Conservation (phyloP, 92 coral and sea anemone species). For the Umimayanthus chanpuru region DNA sequence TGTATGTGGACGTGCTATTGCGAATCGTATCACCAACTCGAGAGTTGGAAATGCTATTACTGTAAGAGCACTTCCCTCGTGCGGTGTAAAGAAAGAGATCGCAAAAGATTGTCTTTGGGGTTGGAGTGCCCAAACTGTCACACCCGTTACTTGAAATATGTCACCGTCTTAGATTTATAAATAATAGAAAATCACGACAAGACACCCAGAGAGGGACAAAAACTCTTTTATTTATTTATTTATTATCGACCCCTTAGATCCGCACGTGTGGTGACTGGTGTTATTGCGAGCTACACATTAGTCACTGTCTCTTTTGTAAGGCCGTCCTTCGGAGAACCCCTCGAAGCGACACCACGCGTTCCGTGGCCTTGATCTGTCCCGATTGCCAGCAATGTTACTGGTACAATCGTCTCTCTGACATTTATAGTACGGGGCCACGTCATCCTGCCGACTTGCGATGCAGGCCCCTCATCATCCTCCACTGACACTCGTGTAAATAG, state of each 20-base stretch:
- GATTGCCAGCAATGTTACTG: no score
- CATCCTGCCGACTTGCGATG: no score
- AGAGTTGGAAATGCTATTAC: slow-evolving; percentile 1
- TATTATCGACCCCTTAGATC: background rate
- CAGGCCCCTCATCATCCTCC: no score
- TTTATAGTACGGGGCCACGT: no score
- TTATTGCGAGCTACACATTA: background rate
- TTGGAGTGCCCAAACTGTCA: background rate
- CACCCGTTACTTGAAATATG: background rate
- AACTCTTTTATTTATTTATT: background rate
- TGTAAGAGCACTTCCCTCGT: slow-evolving; percentile 18
- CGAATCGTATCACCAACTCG: slow-evolving; percentile 9
- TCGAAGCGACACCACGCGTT: no score
- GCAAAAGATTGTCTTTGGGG: background rate
- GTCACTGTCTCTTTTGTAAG: no score
- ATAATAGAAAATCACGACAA: background rate
- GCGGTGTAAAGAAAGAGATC: background rate
- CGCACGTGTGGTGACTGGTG: background rate
- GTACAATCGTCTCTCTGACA: no score
- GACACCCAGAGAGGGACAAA: background rate
- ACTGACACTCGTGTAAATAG: background rate
- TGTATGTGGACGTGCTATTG: slow-evolving; percentile 1
- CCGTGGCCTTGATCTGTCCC: no score
- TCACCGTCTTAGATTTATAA: slow-evolving; percentile 9
- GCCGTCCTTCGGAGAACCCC: no score